phyloP scores from a whole-genome alignment of 2,797 vertebrate genomes.

The Falco columbarius region DNA sequence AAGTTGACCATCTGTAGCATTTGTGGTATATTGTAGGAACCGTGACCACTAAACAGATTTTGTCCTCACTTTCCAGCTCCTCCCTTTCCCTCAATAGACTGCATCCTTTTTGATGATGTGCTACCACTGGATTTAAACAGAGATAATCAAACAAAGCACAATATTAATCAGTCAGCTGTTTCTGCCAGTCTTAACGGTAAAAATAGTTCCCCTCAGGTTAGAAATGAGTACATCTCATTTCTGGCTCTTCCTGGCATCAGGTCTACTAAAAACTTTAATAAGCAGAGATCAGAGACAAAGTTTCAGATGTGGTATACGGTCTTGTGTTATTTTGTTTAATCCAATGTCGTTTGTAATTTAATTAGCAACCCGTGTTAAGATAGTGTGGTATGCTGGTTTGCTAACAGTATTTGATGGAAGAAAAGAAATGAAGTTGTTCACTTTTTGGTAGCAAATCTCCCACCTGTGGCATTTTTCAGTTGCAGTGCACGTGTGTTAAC shows the following conservation, averaged over 20 bases:
- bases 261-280: not conserved
- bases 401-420: not conserved
- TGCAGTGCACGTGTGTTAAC: rapidly evolving
- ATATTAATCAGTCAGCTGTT: not conserved
- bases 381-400: not conserved
- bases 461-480: rapidly evolving
- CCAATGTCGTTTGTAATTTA: not conserved
- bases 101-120: not conserved
- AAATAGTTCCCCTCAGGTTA: not conserved
- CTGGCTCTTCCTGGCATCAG: not conserved
- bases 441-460: not conserved
- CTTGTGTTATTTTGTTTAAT: not conserved
- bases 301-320: not conserved
- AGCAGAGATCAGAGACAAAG: not conserved
- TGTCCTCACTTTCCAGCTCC: not conserved
- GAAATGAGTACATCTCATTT: not conserved
- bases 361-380: not conserved
- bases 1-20: not conserved
- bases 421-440: not conserved
- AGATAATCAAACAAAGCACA: not conserved
- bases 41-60: not conserved
- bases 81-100: not conserved
- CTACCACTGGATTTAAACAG: not conserved
- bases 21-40: not conserved
- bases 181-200: not conserved